Base-by-base conservation (phyloP, 1,140 invertebrate genomes). In the Pseudoatta argentina region DNA sequence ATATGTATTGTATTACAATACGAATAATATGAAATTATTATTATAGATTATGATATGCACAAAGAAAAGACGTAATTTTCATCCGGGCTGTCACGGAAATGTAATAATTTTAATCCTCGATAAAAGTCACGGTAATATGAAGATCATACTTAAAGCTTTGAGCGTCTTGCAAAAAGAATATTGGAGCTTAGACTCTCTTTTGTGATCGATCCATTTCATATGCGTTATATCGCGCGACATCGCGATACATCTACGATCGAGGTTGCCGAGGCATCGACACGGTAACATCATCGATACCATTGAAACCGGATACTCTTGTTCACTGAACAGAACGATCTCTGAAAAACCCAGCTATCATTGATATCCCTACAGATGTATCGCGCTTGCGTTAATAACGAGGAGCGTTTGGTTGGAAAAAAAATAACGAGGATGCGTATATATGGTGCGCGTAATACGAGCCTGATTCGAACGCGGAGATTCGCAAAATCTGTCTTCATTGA, bases 231-330 rank as follows among this genome's bases (percentile, higher is more conserved):
- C 67, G 24, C 10, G 48, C 64, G n/a, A 69, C 48, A 81, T 53
- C 59, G 30, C 57, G 51, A 79, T 78, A 75, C 88, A 83, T 75
- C 67, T 82, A 73, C 78, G 63, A 76, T 63, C 64, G 57, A 85
- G 87, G 85, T 69, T 76, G 89, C 39, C 67, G 63, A 86, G 82
- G 66, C 85, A 90, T 90, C 86, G 85, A 86, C 79, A 85, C 71
- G 64, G 67, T 85, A 88, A 81, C 75, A 91, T 89, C 85, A 88
- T 91, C 85, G 90, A 92, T 92, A 92, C 81, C 83, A 88, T 92
- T 92, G 92, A 92, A 92, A 92, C 34, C 63, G 59, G 83, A 92
- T 92, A 92, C 76, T 85, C 90, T 91, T 92, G 91, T 87, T 82
- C 57, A 57, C 71, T 73, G 72, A 64, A 72, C 64, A 67, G 48